Percentiles rank a stretch among this genome's conserved stretches.
phyloP scores from a whole-genome alignment of 1,140 invertebrate genomes.

The Oreohelix idahoensis region DNA sequence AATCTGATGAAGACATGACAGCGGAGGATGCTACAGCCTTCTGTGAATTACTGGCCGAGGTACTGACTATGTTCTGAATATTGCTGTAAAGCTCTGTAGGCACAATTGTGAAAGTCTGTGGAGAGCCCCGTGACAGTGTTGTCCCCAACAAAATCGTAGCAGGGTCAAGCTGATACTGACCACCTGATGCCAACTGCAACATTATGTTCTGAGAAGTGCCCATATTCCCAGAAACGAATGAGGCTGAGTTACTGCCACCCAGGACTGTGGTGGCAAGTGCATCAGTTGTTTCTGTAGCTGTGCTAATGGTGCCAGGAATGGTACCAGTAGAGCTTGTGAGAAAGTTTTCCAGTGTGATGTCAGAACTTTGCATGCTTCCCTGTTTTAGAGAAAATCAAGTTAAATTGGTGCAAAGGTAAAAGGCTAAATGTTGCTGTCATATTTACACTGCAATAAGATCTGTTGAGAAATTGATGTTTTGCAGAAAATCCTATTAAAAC shows the following conservation, averaged over 20 bases:
- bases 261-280: neutral
- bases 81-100: neutral
- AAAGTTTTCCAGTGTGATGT: slow-evolving; percentile 24
- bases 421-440: no score
- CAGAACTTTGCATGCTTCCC: neutral
- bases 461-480: no score
- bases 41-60: neutral
- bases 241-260: neutral
- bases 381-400: neutral
- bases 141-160: slow-evolving; percentile 6
- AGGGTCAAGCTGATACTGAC: slow-evolving; percentile 25
- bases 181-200: slow-evolving; percentile 9
- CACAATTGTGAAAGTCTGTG: slow-evolving; percentile 19
- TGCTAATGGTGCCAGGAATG: neutral
- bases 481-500: no score
- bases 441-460: no score
- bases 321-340: neutral
- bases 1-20: neutral
- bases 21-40: neutral
- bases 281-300: neutral
- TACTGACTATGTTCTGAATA: slow-evolving; percentile 12
- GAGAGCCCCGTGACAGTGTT: neutral
- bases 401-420: neutral
- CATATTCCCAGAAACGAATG: neutral
- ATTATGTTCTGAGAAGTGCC: slow-evolving; percentile 12